Evolutionary conservation across 2,888 invertebrate species (phyloP).

Genomic region (Pecten maximus): DNA sequence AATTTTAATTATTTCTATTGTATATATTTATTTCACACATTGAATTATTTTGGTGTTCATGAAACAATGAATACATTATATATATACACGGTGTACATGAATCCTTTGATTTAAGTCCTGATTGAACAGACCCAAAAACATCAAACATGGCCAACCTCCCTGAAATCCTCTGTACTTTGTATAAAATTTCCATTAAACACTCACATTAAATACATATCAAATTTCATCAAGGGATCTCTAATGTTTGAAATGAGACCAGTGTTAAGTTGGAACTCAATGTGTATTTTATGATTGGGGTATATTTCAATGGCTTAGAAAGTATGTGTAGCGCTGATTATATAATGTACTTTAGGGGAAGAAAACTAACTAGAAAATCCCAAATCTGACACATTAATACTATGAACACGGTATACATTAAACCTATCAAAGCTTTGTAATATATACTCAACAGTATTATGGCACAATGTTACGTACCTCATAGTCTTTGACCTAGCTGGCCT

Average conservation of each 20-base stretch:
- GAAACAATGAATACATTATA: no score
- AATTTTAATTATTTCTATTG: no score
- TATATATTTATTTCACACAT: no score
- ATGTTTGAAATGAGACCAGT: neutral
- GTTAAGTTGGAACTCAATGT: neutral
- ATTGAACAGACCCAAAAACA: neutral
- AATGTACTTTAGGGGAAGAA: neutral
- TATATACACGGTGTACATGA: no score
- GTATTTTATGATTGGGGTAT: neutral
- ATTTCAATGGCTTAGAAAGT: neutral
- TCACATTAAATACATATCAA: neutral
- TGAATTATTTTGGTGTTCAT: no score
- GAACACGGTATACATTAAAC: no score
- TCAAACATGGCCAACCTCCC: neutral
- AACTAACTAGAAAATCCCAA: no score
- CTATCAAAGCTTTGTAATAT: no score
- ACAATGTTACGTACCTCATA: no score
- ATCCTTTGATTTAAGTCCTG: no score
- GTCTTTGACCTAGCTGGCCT: no score
- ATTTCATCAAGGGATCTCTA: neutral
- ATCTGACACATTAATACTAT: neutral
- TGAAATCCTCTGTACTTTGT: neutral
- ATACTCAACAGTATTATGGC: no score
- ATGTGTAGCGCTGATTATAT: neutral
- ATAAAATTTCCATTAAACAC: neutral